Conservation (phyloP, 1,140 invertebrate species). For the Leptonema lineaticorne region DNA sequence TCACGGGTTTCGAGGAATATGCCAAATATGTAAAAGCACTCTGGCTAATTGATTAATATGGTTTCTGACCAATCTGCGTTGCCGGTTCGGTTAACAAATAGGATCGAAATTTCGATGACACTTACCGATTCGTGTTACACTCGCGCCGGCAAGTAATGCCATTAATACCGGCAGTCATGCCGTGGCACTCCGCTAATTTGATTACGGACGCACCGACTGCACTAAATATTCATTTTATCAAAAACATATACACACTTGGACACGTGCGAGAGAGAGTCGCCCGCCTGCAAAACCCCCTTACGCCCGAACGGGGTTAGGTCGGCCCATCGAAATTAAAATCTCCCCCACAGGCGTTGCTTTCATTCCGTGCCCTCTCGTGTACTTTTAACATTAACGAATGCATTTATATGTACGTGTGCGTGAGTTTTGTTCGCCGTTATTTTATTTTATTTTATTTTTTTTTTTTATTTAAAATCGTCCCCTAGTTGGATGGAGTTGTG, state of each 20-base stretch:
- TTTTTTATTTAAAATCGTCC: neutral
- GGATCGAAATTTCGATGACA: neutral
- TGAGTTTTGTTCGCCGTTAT: no score
- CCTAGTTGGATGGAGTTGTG: neutral
- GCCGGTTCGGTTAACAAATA: neutral
- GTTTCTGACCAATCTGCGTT: no score
- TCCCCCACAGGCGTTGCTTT: conserved; percentile 1
- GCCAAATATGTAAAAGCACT: no score
- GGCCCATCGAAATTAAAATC: conserved; percentile 11
- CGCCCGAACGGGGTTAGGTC: neutral
- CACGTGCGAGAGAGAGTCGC: no score
- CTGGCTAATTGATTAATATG: no score
- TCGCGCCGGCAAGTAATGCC: no score
- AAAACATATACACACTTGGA: conserved; percentile 15
- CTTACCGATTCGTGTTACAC: neutral
- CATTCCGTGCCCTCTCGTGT: neutral
- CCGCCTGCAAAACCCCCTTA: conserved; percentile 3
- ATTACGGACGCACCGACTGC: neutral
- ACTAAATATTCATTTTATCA: conserved; percentile 18
- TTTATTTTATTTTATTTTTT: neutral
- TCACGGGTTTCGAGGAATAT: no score
- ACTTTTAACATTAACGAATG: no score
- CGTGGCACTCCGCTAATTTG: conserved; percentile 1
- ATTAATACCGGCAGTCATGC: no score
- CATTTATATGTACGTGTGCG: neutral